Evolutionary conservation across 2,888 invertebrate species (phyloP).

Genomic region (Spialia ferax): DNA sequence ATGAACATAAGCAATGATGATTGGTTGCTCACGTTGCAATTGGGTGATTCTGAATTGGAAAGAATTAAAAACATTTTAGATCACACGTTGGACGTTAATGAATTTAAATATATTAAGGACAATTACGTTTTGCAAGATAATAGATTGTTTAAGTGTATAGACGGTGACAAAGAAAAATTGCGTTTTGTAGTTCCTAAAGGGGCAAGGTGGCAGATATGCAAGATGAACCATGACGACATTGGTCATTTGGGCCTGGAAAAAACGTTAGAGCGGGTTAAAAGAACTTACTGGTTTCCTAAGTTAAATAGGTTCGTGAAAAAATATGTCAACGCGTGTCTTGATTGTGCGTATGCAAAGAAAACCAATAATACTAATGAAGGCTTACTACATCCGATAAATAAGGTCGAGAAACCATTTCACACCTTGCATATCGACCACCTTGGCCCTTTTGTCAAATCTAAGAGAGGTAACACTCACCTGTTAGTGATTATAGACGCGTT

Average conservation of each 20-base stretch:
- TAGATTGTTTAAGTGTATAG: background rate
- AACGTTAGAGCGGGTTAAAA: background rate
- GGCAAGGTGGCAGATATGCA: background rate
- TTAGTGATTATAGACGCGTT: background rate
- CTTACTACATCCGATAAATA: background rate
- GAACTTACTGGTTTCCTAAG: background rate
- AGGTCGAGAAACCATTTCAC: background rate
- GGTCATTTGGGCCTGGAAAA: background rate
- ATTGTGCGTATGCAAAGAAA: background rate
- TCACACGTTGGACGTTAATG: background rate
- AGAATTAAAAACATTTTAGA: background rate
- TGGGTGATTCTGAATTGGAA: background rate
- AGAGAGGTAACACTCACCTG: background rate
- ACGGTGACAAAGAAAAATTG: background rate
- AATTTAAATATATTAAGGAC: background rate
- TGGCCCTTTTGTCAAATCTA: background rate
- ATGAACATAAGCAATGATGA: background rate
- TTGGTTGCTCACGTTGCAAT: constrained; percentile 2
- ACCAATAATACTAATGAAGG: background rate
- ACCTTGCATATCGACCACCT: background rate
- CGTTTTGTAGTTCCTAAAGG: background rate
- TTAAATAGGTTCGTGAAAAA: background rate
- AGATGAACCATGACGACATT: background rate
- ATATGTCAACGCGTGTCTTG: background rate
- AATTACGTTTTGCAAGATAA: background rate